A percentile compares a stretch with the other conserved stretches of the same genome.
Evolutionary conservation across 2,797 vertebrate species (phyloP).

Genomic region (Phoebastria nigripes): DNA sequence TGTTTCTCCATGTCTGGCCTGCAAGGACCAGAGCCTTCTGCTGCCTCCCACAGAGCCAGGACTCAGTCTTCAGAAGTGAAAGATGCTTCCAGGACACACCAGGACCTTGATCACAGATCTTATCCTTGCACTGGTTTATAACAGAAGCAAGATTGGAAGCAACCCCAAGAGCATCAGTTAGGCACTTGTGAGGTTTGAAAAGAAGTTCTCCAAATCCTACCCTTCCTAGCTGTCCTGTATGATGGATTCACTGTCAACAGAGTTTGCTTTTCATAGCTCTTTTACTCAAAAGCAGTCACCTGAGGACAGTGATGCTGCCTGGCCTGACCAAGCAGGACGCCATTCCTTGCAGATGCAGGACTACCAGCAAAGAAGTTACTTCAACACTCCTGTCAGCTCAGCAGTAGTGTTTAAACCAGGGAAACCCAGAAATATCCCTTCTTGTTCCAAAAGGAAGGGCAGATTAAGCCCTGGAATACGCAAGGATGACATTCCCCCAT

Average conservation of each 20-base stretch:
- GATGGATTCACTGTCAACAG: background rate
- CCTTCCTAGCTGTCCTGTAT: background rate
- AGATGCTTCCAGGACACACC: background rate
- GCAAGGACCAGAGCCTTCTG: background rate
- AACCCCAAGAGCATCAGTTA: background rate
- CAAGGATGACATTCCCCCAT: background rate
- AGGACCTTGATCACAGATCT: background rate
- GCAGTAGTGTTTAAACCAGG: background rate
- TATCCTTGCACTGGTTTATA: background rate
- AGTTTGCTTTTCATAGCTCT: background rate
- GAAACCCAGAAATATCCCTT: background rate
- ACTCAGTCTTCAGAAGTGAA: background rate
- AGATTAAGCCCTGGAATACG: background rate
- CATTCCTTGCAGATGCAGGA: background rate
- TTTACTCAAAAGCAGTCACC: background rate
- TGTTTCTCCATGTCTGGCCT: accelerated
- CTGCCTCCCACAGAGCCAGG: background rate
- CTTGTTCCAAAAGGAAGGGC: background rate
- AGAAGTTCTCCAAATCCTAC: background rate
- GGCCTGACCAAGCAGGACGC: background rate
- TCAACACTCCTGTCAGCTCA: background rate
- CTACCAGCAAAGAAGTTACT: background rate
- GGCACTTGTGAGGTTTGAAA: background rate
- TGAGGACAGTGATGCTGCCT: accelerated
- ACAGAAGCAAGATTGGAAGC: background rate